Base-by-base conservation (phyloP, 1,140 invertebrate species). In the Diabrotica undecimpunctata region DNA sequence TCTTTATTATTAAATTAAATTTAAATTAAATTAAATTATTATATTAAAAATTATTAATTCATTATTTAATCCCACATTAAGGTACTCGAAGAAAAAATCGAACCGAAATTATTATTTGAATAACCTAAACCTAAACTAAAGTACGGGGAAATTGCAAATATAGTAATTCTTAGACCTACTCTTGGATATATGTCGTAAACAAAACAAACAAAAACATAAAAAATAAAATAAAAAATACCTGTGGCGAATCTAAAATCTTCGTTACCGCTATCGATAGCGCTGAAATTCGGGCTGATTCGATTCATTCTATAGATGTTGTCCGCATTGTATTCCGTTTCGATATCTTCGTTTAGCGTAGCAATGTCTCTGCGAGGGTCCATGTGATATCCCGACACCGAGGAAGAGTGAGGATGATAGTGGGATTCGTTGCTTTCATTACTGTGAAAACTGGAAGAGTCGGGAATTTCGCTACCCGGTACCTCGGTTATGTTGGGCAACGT, bases 401-500 rank as follows among this genome's bases (percentile, higher is more conserved):
- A 67, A 41, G 66, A 46, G 50, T 66, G 61, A 35, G 66, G 82
- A 74, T 82, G 81, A 76, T 68, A 60, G 67, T 83, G 85, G 35
- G 89, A 89, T 79, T 90, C 88, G 78, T 94, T 94, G 74, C 90
- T 93, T 78, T 94, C 91, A 74, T 93, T 92, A 80, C 91, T 94
- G 78, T 93, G 91, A 76, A 91, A 88, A 79, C 90, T 92, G 54
- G 92, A 93, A 35, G 93, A 94, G 80, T 96, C 94, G 39, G 90
- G 90, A 61, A 95, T 89, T 84, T 96, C 93, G 73, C 90, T 92
- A 73, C 92, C 92, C 66, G 93, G 92, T 69, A 96, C 91, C 81
- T 94, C 92, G 62, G 93, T 93, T 78, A 96, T 96, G 79, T 95
- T 94, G 58, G 93, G 92, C 71, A 95, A 82, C 65, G 92, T 90